These are phyloP conservation scores for Oreotrochilus melanogaster DNA, from an alignment of 2,113 vertebrate genomes.

Conservation along the genomic window DNA sequence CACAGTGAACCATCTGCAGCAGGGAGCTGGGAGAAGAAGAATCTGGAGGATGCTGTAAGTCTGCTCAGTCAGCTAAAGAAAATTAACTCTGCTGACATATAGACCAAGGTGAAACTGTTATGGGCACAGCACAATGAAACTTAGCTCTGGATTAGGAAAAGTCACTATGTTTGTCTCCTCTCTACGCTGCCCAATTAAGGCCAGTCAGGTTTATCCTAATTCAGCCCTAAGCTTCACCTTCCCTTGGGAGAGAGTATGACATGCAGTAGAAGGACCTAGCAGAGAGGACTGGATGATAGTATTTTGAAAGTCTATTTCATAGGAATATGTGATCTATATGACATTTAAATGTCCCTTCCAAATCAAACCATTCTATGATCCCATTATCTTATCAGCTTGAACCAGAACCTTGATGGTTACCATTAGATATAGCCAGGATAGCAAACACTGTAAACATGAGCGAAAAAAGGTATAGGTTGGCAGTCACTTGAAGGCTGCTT, in stretches of 20 bases:
- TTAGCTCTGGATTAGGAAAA: conserved; percentile 10
- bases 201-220: background rate
- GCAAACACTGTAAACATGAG: background rate
- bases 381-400: background rate
- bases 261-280: background rate
- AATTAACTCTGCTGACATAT: background rate
- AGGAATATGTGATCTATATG: background rate
- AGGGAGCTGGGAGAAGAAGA: background rate
- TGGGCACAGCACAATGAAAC: background rate
- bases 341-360: too few relatives aligned
- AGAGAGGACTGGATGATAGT: background rate
- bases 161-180: background rate
- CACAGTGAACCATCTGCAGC: background rate
- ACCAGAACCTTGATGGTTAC: background rate
- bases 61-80: background rate
- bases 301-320: background rate
- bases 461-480: background rate
- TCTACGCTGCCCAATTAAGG: background rate
- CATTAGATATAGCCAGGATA: background rate
- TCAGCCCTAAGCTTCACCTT: background rate
- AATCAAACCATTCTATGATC: background rate
- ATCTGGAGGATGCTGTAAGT: background rate
- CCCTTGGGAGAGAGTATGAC: background rate
- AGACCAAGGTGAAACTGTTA: background rate
- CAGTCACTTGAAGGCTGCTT: background rate